phyloP scores from a whole-genome alignment of 2,888 invertebrate genomes.

The Terebella lapidaria region DNA sequence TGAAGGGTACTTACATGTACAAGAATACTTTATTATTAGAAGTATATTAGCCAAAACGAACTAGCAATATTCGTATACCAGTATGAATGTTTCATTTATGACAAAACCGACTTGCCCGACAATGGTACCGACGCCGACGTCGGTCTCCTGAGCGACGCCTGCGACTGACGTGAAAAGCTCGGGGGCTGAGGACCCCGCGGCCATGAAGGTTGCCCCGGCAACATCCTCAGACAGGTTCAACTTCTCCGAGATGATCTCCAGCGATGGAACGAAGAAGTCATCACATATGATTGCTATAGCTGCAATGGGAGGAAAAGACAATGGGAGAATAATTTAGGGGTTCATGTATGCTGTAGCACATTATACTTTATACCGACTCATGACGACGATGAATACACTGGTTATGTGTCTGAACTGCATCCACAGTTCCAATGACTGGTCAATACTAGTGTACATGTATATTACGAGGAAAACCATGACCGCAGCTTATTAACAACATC shows the following conservation, averaged over 20 bases:
- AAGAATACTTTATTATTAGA: too few relatives aligned
- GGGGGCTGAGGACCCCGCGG: constrained; percentile 32
- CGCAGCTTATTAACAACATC: too few relatives aligned
- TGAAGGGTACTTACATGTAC: too few relatives aligned
- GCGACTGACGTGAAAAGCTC: constrained; percentile 32
- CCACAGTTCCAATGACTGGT: too few relatives aligned
- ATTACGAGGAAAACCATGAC: too few relatives aligned
- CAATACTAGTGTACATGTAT: too few relatives aligned
- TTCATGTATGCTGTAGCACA: neutral
- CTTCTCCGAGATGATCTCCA: constrained; percentile 31
- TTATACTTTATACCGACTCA: neutral
- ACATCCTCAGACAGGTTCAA: constrained; percentile 30
- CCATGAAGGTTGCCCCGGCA: constrained; percentile 35
- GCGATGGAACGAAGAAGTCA: constrained; percentile 32
- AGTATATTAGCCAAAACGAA: too few relatives aligned
- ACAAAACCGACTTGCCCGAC: constrained; percentile 32
- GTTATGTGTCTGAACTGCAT: too few relatives aligned
- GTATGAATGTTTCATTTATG: too few relatives aligned
- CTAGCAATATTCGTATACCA: too few relatives aligned
- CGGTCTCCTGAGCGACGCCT: constrained; percentile 28
- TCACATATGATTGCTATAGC: constrained; percentile 30
- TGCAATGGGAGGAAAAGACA: constrained; percentile 12
- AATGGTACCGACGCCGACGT: constrained; percentile 33
- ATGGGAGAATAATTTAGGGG: neutral
- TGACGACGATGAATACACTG: neutral